A percentile compares a stretch with the other conserved stretches of the same genome.
These are phyloP conservation scores for Tricholauxania praeusta DNA, from an alignment of 2,888 invertebrate genomes.

Conservation along the genomic window DNA sequence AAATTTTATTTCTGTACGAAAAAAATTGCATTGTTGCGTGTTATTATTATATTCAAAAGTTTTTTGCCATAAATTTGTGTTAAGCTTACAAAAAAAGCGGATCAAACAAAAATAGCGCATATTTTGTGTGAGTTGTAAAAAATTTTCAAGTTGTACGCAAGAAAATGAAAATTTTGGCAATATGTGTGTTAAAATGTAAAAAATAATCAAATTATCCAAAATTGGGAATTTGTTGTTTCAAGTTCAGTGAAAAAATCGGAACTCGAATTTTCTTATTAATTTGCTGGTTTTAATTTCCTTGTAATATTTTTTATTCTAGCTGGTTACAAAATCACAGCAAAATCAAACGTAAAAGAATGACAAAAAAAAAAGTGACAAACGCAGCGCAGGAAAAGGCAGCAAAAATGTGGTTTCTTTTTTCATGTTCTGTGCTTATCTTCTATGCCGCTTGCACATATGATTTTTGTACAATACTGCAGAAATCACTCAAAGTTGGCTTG, in stretches of 20 bases:
- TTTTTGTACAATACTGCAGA: too few relatives aligned
- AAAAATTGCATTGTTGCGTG: constrained; percentile 14
- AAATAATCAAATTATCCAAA: background rate
- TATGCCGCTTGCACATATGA: too few relatives aligned
- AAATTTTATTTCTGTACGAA: constrained; percentile 26
- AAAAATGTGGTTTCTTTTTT: constrained; percentile 43
- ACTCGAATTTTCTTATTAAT: background rate
- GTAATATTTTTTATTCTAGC: constrained; percentile 23
- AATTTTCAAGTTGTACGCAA: background rate
- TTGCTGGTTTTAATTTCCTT: background rate
- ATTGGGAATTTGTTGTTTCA: background rate
- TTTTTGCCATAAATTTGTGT: background rate
- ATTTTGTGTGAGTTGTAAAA: background rate
- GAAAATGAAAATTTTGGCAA: background rate
- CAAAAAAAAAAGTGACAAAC: constrained; percentile 23
- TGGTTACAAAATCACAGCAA: constrained; percentile 46
- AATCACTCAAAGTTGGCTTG: constrained; percentile 7
- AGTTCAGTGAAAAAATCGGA: background rate
- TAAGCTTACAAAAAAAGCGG: background rate
- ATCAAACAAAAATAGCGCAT: background rate
- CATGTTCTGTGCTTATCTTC: constrained; percentile 26
- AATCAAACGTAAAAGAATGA: constrained; percentile 38
- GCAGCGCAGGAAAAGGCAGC: background rate
- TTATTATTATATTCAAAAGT: constrained; percentile 10
- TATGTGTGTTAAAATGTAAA: background rate